Conservation (phyloP, 2,113 vertebrate genomes). For the Accipiter cooperii region DNA sequence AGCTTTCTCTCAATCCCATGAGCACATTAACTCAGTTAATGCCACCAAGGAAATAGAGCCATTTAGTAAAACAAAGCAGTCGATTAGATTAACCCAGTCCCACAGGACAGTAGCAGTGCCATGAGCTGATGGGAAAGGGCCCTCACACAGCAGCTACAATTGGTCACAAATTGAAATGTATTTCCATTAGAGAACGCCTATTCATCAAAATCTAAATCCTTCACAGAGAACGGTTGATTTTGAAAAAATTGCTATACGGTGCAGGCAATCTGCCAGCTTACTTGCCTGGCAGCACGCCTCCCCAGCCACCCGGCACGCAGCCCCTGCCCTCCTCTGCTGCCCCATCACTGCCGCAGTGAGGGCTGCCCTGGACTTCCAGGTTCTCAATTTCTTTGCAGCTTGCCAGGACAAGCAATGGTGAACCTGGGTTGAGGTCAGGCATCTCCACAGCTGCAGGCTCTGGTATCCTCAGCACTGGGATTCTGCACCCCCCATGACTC, state of each 20-base stretch:
- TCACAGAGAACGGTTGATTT: not conserved
- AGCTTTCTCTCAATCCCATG: not conserved
- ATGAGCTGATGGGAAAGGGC: not conserved
- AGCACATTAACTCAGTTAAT: constrained; percentile 34
- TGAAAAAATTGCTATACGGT: not conserved
- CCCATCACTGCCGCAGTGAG: not conserved
- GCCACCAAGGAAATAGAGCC: constrained; percentile 30
- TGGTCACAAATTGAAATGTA: not conserved
- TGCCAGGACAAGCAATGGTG: not conserved
- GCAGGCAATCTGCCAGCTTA: not conserved
- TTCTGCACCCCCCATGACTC: not conserved
- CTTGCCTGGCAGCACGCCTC: not conserved
- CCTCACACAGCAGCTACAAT: not conserved
- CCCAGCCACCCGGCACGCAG: fast-evolving
- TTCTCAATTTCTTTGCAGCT: not conserved
- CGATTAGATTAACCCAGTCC: not conserved
- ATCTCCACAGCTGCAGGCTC: not conserved
- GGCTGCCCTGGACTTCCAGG: not conserved
- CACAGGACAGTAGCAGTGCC: not conserved
- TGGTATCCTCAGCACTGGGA: not conserved
- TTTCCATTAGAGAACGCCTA: not conserved
- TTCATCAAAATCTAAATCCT: not conserved
- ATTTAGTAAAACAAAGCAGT: constrained; percentile 30
- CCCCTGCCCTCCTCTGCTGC: not conserved
- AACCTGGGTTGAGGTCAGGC: not conserved